Evolutionary conservation across 2,888 invertebrate species (phyloP).

Genomic region (Eupithecia tripunctaria): DNA sequence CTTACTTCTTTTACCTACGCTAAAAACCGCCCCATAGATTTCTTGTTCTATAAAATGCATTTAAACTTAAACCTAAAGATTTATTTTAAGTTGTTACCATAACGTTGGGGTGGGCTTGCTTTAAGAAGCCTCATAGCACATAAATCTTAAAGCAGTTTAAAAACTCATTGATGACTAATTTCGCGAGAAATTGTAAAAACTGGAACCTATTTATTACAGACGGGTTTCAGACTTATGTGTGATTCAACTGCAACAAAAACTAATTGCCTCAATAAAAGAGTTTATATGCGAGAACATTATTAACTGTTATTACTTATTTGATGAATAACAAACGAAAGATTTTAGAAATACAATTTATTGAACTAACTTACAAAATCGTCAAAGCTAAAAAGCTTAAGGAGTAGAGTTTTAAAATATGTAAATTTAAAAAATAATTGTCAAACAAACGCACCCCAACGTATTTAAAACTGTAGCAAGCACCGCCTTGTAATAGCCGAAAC

Average conservation of each 20-base stretch:
- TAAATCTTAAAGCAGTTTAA: slow-evolving; percentile 43
- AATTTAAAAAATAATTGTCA: slow-evolving; percentile 50
- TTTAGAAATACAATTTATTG: not conserved
- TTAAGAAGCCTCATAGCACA: slow-evolving; percentile 31
- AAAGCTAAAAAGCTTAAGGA: not conserved
- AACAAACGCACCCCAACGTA: slow-evolving; percentile 51
- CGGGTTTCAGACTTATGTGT: not conserved
- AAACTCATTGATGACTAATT: slow-evolving; percentile 35
- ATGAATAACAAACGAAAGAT: not conserved
- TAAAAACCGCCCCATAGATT: slow-evolving; percentile 49
- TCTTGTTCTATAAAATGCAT: slow-evolving; percentile 51
- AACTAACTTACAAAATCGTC: not conserved
- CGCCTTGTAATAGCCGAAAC: slow-evolving; percentile 61
- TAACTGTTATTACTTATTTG: not conserved
- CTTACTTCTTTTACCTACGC: not conserved
- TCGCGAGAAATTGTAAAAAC: slow-evolving; percentile 5
- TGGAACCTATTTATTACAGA: slow-evolving; percentile 5
- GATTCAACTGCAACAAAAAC: not conserved
- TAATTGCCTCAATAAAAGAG: not conserved
- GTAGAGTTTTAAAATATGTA: slow-evolving; percentile 27
- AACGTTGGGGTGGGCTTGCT: slow-evolving; percentile 36
- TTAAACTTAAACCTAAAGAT: slow-evolving; percentile 64
- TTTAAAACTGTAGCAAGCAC: slow-evolving; percentile 50
- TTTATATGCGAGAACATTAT: not conserved
- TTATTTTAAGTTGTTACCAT: slow-evolving; percentile 68